Percentiles rank a stretch among this genome's conserved stretches.
Evolutionary conservation across 2,113 vertebrate genomes (phyloP).

Genomic region (Lophura nycthemera): DNA sequence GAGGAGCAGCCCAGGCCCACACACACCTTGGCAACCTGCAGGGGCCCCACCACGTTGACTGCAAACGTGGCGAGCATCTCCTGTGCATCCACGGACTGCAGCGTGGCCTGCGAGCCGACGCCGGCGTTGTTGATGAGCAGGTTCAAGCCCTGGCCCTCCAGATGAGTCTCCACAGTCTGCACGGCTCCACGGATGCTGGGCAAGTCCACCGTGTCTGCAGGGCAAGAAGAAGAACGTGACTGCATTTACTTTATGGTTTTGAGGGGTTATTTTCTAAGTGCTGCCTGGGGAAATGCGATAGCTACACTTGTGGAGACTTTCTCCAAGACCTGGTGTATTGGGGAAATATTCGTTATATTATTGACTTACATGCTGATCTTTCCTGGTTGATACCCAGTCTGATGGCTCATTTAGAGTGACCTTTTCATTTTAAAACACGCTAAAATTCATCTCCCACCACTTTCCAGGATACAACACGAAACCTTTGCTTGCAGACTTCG

Average conservation of each 20-base stretch:
- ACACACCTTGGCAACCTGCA: constrained; percentile 53
- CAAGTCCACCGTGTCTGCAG: constrained; percentile 26
- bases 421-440: background rate
- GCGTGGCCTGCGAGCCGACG: background rate
- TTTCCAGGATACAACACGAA: background rate
- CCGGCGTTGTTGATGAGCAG: constrained; percentile 67
- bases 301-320: background rate
- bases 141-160: constrained; percentile 60
- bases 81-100: background rate
- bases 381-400: background rate
- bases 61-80: constrained; percentile 36
- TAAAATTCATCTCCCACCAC: background rate
- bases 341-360: background rate
- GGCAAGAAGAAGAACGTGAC: background rate
- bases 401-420: background rate
- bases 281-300: background rate
- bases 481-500: background rate
- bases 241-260: background rate
- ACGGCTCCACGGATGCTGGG: background rate
- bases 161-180: background rate
- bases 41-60: constrained; percentile 23
- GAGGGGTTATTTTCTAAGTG: background rate
- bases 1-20: background rate
- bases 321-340: background rate
- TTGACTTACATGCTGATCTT: background rate